Conservation (phyloP, 2,888 invertebrate species). For the Strigamia transsilvanica region DNA sequence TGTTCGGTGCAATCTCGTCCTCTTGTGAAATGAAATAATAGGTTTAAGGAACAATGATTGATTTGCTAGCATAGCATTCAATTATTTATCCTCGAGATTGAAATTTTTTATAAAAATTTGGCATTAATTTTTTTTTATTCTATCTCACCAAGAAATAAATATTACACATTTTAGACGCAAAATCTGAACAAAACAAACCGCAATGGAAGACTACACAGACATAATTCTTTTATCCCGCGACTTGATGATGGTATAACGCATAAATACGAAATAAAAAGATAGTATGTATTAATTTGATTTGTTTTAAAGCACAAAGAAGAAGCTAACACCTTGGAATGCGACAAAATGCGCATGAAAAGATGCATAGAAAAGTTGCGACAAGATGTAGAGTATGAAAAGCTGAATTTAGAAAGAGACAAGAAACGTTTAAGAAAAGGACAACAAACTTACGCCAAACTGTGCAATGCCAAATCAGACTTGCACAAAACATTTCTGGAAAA, state of each 20-base stretch:
- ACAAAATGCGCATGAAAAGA: constrained; percentile 4
- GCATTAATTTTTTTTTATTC: too few species aligned
- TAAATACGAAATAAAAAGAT: too few species aligned
- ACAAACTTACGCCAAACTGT: constrained; percentile 2
- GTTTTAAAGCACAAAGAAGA: neutral
- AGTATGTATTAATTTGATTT: too few species aligned
- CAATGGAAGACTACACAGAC: neutral
- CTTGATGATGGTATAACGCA: too few species aligned
- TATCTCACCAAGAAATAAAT: too few species aligned
- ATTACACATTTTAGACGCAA: neutral
- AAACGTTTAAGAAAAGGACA: constrained; percentile 9
- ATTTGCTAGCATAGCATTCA: too few species aligned
- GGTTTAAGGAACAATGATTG: too few species aligned
- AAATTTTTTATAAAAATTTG: too few species aligned
- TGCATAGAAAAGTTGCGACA: constrained; percentile 7
- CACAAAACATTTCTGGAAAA: constrained; percentile 31
- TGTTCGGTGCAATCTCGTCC: neutral
- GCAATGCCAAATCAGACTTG: constrained; percentile 17
- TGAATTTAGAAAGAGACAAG: neutral
- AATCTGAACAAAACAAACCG: neutral
- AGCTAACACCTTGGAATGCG: neutral
- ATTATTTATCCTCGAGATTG: too few species aligned
- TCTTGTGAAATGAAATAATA: too few species aligned
- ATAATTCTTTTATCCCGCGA: too few species aligned
- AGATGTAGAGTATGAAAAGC: neutral